Base-by-base conservation (phyloP, 2,888 invertebrate species). In the Watsonalla binaria region DNA sequence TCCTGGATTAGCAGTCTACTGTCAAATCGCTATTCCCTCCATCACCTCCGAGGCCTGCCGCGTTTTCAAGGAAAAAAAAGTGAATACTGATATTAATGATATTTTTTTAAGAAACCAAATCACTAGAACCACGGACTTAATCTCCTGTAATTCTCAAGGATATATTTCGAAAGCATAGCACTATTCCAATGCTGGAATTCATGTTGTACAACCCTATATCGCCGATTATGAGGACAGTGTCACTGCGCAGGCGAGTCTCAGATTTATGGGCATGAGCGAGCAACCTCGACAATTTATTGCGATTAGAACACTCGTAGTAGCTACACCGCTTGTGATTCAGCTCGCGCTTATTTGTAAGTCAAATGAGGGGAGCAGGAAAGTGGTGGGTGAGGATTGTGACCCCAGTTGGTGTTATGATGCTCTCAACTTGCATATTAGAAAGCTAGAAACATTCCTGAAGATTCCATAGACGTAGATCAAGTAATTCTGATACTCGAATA, bases 141-240 rank as follows among this genome's bases (percentile, higher is more conserved):
- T 24, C 24, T 24, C 24, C 24, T 24, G 24, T 24, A 24, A 4
- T 24, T 24, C 24, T 24, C 24, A 24, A 24, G 24, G 24, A 24
- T 24, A 24, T 24, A 24, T 24, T 24, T 24, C 4, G 24, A 24
- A 24, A 1, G 24, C 24, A 24, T 2, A 4, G 2, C 24, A 24
- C 24, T 24, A 24, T 24, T 24, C 24, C 24, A 24, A 24, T 2
- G 24, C 24, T 24, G 24, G 24, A 24, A 24, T 4, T 24, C 24
- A 24, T 24, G 24, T 24, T 24, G 24, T 1, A 24, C 24, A 24
- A 24, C 24, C 24, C 24, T 24, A 24, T 24, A 24, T 47, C 46
- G 48, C 57, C 54, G 54, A 66, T 75, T 78, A 78, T 78, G 77
- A 75, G 72, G 67, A 68, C 63, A 68, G 70, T 74, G 75, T 71